phyloP scores from a whole-genome alignment of 2,113 vertebrate genomes.

The Tachuris rubrigastra region DNA sequence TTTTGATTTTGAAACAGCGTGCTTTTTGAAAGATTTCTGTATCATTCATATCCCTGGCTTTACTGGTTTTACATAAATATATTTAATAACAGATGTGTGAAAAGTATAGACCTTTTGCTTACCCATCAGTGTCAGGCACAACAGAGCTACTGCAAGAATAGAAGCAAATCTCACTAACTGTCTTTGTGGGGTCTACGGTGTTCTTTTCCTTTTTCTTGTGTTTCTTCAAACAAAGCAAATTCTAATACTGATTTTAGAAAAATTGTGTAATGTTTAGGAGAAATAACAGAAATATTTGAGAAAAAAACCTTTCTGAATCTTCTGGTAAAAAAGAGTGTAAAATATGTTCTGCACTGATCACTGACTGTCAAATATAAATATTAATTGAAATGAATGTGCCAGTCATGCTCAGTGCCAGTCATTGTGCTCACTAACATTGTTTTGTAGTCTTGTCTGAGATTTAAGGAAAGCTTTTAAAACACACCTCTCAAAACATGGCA shows the following conservation, averaged over 20 bases:
- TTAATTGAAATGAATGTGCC: not conserved
- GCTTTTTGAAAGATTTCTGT: not conserved
- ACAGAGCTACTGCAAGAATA: not conserved
- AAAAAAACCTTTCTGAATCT: not conserved
- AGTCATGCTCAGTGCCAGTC: not conserved
- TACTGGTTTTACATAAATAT: not conserved
- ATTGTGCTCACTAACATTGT: not conserved
- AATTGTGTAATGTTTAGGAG: not conserved
- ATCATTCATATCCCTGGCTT: not conserved
- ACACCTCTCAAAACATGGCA: not conserved
- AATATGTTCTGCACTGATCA: not conserved
- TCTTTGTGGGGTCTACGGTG: not conserved
- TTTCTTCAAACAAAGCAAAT: not conserved
- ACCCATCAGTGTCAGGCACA: accelerated
- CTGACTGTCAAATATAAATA: not conserved
- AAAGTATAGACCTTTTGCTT: not conserved
- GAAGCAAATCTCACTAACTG: not conserved
- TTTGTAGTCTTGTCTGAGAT: not conserved
- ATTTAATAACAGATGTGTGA: not conserved
- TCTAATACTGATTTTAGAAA: not conserved
- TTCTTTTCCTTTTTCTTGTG: not conserved
- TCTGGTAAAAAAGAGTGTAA: not conserved
- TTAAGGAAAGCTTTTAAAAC: not conserved
- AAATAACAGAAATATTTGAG: not conserved
- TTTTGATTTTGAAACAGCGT: not conserved